These are phyloP conservation scores for Hemaris fuciformis DNA, from an alignment of 2,888 invertebrate species.

Conservation along the genomic window DNA sequence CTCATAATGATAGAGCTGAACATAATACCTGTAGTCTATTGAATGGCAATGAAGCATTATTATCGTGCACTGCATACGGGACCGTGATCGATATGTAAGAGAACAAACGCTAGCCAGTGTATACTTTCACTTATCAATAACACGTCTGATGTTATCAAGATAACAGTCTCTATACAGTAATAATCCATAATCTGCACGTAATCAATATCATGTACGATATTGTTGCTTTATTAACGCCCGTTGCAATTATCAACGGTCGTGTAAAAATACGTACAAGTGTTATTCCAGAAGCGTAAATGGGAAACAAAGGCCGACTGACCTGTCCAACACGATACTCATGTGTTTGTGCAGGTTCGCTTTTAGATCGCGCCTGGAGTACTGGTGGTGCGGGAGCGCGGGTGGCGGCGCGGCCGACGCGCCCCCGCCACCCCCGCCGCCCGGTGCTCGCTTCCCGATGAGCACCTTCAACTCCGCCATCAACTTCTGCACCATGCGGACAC, in stretches of 20 bases:
- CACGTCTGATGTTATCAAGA: constrained; percentile 7
- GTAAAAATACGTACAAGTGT: not conserved
- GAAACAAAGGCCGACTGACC: constrained; percentile 53
- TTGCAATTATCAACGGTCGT: not conserved
- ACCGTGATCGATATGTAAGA: not conserved
- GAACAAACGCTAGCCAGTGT: not conserved
- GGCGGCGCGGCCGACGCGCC: constrained; percentile 45
- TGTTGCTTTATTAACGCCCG: not conserved
- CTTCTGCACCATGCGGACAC: constrained; percentile 78
- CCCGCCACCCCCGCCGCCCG: constrained; percentile 56
- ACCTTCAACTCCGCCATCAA: constrained; percentile 79
- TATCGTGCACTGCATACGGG: not conserved
- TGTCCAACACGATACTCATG: constrained; percentile 80
- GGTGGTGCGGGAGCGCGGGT: constrained; percentile 52
- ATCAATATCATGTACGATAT: constrained; percentile 5
- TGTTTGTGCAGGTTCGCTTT: constrained; percentile 78
- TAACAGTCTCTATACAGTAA: not conserved
- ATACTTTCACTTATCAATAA: constrained; percentile 15
- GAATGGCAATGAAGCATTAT: not conserved
- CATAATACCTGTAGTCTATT: not conserved
- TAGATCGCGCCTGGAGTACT: constrained; percentile 72
- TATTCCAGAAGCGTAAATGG: not conserved
- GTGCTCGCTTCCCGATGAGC: constrained; percentile 77
- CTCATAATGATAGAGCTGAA: not conserved
- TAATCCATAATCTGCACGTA: not conserved